These are phyloP conservation scores for Sarcophilus harrisii DNA, from an alignment of 2,797 vertebrate species.

Conservation along the genomic window DNA sequence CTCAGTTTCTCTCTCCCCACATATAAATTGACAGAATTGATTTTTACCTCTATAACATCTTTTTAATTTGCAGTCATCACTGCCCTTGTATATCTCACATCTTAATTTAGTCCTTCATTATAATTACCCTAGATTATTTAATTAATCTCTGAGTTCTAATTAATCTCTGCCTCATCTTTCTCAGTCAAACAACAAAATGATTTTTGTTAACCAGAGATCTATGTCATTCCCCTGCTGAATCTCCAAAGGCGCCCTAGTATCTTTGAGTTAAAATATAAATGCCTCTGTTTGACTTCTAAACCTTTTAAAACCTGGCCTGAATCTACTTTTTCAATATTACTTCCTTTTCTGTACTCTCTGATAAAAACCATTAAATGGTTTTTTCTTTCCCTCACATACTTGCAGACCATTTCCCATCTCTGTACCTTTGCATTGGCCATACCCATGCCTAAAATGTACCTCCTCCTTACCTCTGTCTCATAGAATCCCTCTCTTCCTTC, in stretches of 20 bases:
- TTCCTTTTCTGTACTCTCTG: background rate
- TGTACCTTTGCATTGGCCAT: background rate
- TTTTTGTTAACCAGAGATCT: background rate
- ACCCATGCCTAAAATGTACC: background rate
- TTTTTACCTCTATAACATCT: background rate
- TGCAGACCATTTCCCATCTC: too few species aligned
- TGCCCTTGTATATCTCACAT: background rate
- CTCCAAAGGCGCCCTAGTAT: background rate
- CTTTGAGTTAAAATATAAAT: background rate
- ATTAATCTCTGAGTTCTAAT: background rate
- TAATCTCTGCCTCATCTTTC: background rate
- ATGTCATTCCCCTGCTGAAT: background rate
- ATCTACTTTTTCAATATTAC: background rate
- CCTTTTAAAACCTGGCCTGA: background rate
- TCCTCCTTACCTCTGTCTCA: background rate
- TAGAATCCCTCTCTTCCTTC: background rate
- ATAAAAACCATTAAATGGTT: background rate
- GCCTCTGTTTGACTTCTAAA: background rate
- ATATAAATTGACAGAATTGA: background rate
- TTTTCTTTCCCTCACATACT: background rate
- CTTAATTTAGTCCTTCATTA: background rate
- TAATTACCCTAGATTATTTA: background rate
- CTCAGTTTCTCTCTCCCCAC: background rate
- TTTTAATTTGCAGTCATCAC: background rate
- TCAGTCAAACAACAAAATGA: background rate